A percentile compares a stretch with the other conserved stretches of the same genome.
These are phyloP conservation scores for Paracanthobrama guichenoti DNA, from an alignment of 2,113 vertebrate species.

Conservation along the genomic window DNA sequence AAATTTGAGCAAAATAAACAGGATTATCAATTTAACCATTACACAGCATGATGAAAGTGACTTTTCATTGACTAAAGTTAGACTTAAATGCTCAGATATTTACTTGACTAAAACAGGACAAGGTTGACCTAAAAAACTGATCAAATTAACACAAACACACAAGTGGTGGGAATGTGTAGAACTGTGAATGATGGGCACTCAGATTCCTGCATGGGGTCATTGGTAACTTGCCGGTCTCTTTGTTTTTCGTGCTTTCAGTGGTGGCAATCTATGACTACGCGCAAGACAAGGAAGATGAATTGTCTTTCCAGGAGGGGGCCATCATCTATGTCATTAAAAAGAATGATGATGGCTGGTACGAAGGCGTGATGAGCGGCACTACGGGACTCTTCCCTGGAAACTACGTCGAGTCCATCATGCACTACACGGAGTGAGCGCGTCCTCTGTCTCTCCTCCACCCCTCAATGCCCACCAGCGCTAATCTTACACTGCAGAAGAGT, in stretches of 20 bases:
- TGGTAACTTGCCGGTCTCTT: neutral
- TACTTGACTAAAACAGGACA: too few species aligned
- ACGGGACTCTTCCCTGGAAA: slow-evolving; percentile 96
- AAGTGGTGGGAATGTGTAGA: neutral
- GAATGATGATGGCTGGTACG: slow-evolving; percentile 95
- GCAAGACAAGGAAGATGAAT: slow-evolving; percentile 94
- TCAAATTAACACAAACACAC: neutral
- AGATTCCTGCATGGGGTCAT: neutral
- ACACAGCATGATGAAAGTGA: too few species aligned
- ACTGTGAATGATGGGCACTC: neutral
- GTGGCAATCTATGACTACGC: slow-evolving; percentile 96
- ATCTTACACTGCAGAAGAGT: neutral
- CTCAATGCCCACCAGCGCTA: neutral
- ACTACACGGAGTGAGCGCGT: slow-evolving; percentile 85
- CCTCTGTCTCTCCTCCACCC: neutral
- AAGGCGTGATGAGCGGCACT: slow-evolving; percentile 90
- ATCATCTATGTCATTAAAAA: slow-evolving; percentile 98
- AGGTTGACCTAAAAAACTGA: too few species aligned
- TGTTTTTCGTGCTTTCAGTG: slow-evolving; percentile 70
- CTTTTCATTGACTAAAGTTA: too few species aligned
- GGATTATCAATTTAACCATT: too few species aligned
- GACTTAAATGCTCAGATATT: too few species aligned
- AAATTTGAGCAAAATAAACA: too few species aligned
- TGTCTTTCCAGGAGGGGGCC: slow-evolving; percentile 94
- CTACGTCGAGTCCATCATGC: slow-evolving; percentile 97